Percentiles rank a stretch among this genome's conserved stretches.
Evolutionary conservation across 2,113 vertebrate species (phyloP).

Genomic region (Scopus umbretta): DNA sequence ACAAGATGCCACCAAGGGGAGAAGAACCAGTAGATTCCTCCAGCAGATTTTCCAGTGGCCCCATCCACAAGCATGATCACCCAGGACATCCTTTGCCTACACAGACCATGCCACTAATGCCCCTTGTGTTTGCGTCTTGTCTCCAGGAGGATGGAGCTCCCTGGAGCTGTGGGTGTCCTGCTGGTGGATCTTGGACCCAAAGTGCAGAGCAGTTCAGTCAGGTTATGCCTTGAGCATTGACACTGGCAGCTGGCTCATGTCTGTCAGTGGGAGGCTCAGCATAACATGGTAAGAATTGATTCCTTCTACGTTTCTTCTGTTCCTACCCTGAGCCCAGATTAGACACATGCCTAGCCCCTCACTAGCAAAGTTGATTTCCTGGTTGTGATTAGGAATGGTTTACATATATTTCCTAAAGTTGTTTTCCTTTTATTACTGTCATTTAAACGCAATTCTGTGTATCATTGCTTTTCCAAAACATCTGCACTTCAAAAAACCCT

Average conservation of each 20-base stretch:
- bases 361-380: constrained; percentile 5
- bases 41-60: background rate
- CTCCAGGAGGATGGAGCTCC: background rate
- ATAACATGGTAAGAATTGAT: constrained; percentile 30
- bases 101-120: fast-evolving
- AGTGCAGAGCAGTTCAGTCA: fast-evolving
- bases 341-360: background rate
- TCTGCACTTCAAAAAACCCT: background rate
- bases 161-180: background rate
- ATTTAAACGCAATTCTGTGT: background rate
- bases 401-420: constrained; percentile 42
- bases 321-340: constrained; percentile 35
- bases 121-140: background rate
- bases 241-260: background rate
- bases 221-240: background rate
- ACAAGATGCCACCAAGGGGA: background rate
- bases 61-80: fast-evolving
- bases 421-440: constrained; percentile 43
- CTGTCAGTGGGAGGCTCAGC: constrained; percentile 21
- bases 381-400: constrained; percentile 43
- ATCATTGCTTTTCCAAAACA: background rate
- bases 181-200: background rate
- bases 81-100: background rate
- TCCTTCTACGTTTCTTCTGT: constrained; percentile 17
- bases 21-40: background rate